Conservation (phyloP, 2,888 invertebrate genomes). For the Orthosia gothica region DNA sequence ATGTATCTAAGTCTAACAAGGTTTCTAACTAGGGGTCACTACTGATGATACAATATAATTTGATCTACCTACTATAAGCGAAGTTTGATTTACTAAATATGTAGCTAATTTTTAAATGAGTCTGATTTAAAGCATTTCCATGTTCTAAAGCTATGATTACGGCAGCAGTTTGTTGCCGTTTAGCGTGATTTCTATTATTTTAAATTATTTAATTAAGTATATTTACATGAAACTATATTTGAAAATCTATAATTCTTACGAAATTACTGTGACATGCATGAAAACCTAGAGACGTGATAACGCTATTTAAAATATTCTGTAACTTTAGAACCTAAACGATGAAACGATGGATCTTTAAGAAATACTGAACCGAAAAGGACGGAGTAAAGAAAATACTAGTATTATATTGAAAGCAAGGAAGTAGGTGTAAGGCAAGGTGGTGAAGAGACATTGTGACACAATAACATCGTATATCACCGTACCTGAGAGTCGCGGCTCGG, state of each 20-base stretch:
- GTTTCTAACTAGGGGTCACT: constrained; percentile 46
- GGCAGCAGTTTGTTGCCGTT: constrained; percentile 3
- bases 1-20: constrained; percentile 21
- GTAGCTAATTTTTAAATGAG: constrained; percentile 37
- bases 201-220: constrained; percentile 18
- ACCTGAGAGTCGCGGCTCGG: constrained; percentile 76
- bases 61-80: constrained; percentile 48
- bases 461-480: constrained; percentile 71
- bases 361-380: constrained; percentile 34
- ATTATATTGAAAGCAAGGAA: constrained; percentile 67
- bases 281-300: constrained; percentile 22
- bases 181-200: constrained; percentile 24
- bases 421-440: constrained; percentile 70
- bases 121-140: constrained; percentile 33
- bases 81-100: constrained; percentile 26
- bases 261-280: constrained; percentile 56
- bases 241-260: constrained; percentile 18
- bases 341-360: constrained; percentile 29
- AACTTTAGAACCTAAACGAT: constrained; percentile 28
- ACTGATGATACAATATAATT: constrained; percentile 30
- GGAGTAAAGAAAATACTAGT: constrained; percentile 46
- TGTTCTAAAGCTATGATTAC: constrained; percentile 39
- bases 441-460: constrained; percentile 76
- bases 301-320: constrained; percentile 6
- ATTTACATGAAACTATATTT: constrained; percentile 30